Percentiles rank a stretch among this genome's conserved stretches.
Evolutionary conservation across 2,888 invertebrate genomes (phyloP).

Genomic region (Cantharis lateralis): DNA sequence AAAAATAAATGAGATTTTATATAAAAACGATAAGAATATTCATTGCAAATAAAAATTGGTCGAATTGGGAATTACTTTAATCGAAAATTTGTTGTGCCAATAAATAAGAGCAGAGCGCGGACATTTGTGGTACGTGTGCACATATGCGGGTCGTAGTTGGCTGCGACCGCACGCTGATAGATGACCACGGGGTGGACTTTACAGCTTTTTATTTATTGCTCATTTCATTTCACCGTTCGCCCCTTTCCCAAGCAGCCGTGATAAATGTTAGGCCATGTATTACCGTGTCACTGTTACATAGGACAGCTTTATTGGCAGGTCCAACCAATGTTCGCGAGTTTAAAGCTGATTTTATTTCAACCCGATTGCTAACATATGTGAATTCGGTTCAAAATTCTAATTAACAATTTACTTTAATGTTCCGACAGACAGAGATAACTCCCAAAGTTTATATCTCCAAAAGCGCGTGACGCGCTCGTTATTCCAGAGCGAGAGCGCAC

Average conservation of each 20-base stretch:
- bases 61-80: constrained; percentile 25
- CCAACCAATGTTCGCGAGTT: constrained; percentile 45
- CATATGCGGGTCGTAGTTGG: constrained; percentile 31
- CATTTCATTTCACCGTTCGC: constrained; percentile 48
- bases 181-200: constrained; percentile 46
- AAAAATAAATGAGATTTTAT: neutral
- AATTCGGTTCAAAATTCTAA: constrained; percentile 33
- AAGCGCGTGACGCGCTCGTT: neutral
- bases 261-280: constrained; percentile 53
- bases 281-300: constrained; percentile 51
- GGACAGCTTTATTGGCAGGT: constrained; percentile 51
- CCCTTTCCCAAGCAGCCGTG: constrained; percentile 39
- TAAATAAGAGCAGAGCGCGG: constrained; percentile 30
- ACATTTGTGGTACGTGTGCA: constrained; percentile 32
- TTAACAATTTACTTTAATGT: constrained; percentile 25
- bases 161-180: constrained; percentile 42
- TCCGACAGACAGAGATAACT: neutral
- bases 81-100: constrained; percentile 29
- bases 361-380: constrained; percentile 44
- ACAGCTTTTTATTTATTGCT: constrained; percentile 54
- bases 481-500: neutral
- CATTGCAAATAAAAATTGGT: constrained; percentile 21
- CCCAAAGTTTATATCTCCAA: neutral
- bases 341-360: constrained; percentile 47
- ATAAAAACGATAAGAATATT: neutral